Evolutionary conservation across 2,113 vertebrate species (phyloP).

Genomic region (Rallus limicola): DNA sequence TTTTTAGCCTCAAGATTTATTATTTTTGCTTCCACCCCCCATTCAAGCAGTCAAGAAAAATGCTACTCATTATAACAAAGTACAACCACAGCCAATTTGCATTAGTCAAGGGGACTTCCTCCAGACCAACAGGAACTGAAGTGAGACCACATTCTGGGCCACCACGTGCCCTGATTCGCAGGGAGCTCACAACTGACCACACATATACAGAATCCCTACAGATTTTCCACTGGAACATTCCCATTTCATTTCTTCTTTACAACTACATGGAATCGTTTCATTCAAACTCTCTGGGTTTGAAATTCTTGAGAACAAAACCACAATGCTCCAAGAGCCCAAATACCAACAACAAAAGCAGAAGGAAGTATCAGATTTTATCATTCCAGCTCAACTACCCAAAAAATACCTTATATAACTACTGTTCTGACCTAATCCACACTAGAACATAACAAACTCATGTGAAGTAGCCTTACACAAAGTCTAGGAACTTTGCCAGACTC

Average conservation of each 20-base stretch:
- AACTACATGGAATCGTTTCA: accelerated
- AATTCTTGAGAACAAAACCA: not conserved
- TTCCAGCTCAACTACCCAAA: not conserved
- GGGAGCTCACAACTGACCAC: not conserved
- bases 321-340: not conserved
- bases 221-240: not conserved
- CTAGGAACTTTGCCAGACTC: not conserved
- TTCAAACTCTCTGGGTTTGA: not conserved
- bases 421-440: not conserved
- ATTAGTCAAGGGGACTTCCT: not conserved
- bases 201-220: not conserved
- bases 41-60: not conserved
- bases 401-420: constrained; percentile 5
- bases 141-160: not conserved
- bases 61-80: not conserved
- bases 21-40: not conserved
- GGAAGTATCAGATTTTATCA: constrained; percentile 1
- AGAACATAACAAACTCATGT: not conserved
- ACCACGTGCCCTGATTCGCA: not conserved
- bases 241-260: not conserved
- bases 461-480: not conserved
- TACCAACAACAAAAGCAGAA: not conserved
- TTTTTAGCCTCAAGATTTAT: not conserved
- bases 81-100: not conserved
- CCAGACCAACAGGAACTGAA: not conserved